phyloP scores from a whole-genome alignment of 35 echinoderm and acorn worm species.

The Apostichopus parvimensis region DNA sequence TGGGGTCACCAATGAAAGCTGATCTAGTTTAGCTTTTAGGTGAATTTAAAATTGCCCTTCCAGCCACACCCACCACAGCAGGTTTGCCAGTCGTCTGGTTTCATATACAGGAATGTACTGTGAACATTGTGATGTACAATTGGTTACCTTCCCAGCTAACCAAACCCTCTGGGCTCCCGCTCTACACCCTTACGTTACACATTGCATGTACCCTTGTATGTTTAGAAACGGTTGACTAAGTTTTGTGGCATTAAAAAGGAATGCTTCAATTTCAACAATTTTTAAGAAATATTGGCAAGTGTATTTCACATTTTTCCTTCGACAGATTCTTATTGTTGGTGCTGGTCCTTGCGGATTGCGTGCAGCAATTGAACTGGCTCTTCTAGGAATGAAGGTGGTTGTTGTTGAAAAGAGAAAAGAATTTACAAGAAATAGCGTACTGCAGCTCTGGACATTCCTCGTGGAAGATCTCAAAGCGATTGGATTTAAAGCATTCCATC shows the following conservation, averaged over 20 bases:
- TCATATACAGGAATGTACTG: too few relatives aligned
- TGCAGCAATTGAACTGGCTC: slow-evolving; percentile 25
- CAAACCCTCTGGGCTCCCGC: too few relatives aligned
- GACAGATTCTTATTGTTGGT: slow-evolving; percentile 1
- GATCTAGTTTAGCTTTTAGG: too few relatives aligned
- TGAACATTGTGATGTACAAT: too few relatives aligned
- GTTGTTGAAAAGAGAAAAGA: slow-evolving; percentile 25
- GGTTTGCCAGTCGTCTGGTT: too few relatives aligned
- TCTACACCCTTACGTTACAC: too few relatives aligned
- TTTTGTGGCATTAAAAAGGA: neutral
- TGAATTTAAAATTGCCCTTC: too few relatives aligned
- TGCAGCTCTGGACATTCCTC: slow-evolving; percentile 37
- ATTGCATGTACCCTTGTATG: neutral
- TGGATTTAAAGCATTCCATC: slow-evolving; percentile 13
- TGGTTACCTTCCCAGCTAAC: too few relatives aligned
- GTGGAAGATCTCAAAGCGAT: slow-evolving; percentile 40
- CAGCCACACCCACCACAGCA: too few relatives aligned
- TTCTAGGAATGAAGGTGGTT: slow-evolving; percentile 1
- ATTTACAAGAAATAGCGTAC: slow-evolving; percentile 31
- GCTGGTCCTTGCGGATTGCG: slow-evolving; percentile 27
- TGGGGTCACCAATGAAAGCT: too few relatives aligned
- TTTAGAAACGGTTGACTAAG: neutral
- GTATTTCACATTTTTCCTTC: neutral
- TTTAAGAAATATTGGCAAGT: neutral
- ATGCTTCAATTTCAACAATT: neutral